Evolutionary conservation across 2,888 invertebrate genomes (phyloP).

Genomic region (Acleris literana): DNA sequence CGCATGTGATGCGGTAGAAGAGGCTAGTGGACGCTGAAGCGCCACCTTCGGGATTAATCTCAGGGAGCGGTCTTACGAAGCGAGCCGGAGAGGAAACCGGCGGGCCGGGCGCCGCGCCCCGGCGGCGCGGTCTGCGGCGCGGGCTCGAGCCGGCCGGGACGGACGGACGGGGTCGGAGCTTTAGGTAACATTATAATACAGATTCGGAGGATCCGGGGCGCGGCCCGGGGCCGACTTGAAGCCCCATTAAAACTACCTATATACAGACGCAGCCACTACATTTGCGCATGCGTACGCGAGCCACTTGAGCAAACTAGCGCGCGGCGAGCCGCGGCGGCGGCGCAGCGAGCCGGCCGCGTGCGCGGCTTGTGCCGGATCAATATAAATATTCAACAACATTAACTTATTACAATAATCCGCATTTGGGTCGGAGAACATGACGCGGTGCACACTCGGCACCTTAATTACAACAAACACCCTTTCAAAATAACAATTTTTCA

Average conservation of each 20-base stretch:
- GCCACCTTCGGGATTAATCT: slow-evolving; percentile 55
- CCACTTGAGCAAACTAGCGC: slow-evolving; percentile 74
- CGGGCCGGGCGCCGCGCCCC: slow-evolving; percentile 42
- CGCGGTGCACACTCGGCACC: slow-evolving; percentile 57
- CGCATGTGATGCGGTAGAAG: slow-evolving; percentile 44
- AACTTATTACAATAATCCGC: slow-evolving; percentile 48
- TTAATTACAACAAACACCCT: slow-evolving; percentile 57
- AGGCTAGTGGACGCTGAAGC: slow-evolving; percentile 42
- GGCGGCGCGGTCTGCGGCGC: slow-evolving; percentile 33
- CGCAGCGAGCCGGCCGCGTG: slow-evolving; percentile 32
- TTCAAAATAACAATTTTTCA: slow-evolving; percentile 56
- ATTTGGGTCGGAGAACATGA: slow-evolving; percentile 45
- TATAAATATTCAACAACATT: slow-evolving; percentile 60
- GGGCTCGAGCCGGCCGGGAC: slow-evolving; percentile 42
- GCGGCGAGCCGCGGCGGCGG: slow-evolving; percentile 45
- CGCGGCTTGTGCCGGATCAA: slow-evolving; percentile 51
- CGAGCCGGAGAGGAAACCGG: slow-evolving; percentile 56
- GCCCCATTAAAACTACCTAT: slow-evolving; percentile 71
- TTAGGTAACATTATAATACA: slow-evolving; percentile 50
- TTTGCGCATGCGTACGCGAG: slow-evolving; percentile 68
- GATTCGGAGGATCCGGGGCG: slow-evolving; percentile 52
- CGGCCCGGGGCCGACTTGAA: slow-evolving; percentile 46
- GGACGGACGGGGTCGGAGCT: slow-evolving; percentile 54
- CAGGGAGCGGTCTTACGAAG: slow-evolving; percentile 66
- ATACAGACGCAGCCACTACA: slow-evolving; percentile 74